Base-by-base conservation (phyloP, 2,888 invertebrate genomes). In the Thecocarcelia acutangulata region DNA sequence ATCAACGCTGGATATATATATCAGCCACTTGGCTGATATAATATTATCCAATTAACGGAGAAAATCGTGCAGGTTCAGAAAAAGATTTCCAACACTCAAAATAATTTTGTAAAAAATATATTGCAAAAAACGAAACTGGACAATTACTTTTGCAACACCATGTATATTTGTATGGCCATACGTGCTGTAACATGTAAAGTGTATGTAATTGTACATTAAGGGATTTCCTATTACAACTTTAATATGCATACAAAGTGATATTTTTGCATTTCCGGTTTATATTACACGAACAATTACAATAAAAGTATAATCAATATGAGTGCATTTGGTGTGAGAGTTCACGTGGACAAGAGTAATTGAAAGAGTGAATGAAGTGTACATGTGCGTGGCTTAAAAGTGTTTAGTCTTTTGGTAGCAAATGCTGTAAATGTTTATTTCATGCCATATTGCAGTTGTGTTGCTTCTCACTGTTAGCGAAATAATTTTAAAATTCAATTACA, bases 271-370 rank as follows among this genome's bases (percentile, higher is more conserved):
- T 69, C 75, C 80, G 75, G 58, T 75, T 64, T 52, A 68, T 46
- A 46, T 79, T 66, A 79, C 78, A 79, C 17, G 52, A 61, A 21
- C 40, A 69, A 69, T 80, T 74, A 80, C 69, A 79, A 59, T 73
- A 6, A 72, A 64, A 52, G 37, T 46, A n/a, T 19, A 70, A 58
- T 58, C 70, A 59, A 56, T 56, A 56, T 3, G 11, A 40, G 40
- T 13, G 37, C 21, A 33, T 40, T 48, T 28, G 33, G 9, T 63
- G 46, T 11, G 24, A 15, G 21, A 37, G 48, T 12, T 6, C 44
- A n/a, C 21, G n/a, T 12, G 73, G 37, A n/a, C n/a, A 12, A 21
- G 12, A 4, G 21, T 24, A 9, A 11, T 1, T 61, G 37, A 15
- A n/a, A 13, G 33, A 44, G 19, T 48, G 21, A 21, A 1, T 24